These are phyloP conservation scores for Terrapene triunguis DNA, from an alignment of 2,113 vertebrate species.

Conservation along the genomic window DNA sequence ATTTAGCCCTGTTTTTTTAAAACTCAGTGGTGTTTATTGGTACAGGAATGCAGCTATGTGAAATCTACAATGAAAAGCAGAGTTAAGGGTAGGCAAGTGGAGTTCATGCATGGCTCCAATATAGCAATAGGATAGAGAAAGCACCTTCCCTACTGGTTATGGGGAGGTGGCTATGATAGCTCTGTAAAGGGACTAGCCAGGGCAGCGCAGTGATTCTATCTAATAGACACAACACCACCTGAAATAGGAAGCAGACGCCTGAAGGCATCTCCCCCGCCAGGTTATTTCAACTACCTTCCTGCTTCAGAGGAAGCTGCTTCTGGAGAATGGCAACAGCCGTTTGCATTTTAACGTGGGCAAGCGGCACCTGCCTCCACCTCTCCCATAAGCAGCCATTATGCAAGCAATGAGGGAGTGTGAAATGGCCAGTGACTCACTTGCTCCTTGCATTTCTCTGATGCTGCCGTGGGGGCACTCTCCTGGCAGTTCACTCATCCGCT, in stretches of 20 bases:
- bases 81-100: neutral
- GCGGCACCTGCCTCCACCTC: slow-evolving; percentile 69
- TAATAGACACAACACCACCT: slow-evolving; percentile 47
- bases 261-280: slow-evolving; percentile 33
- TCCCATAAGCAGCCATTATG: slow-evolving; percentile 62
- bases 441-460: slow-evolving; percentile 50
- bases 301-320: slow-evolving; percentile 57
- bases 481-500: neutral
- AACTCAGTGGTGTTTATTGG: neutral
- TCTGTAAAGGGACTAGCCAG: slow-evolving; percentile 43
- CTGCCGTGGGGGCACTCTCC: slow-evolving; percentile 33
- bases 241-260: slow-evolving; percentile 58
- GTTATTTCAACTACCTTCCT: slow-evolving; percentile 55
- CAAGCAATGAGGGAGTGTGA: slow-evolving; percentile 59
- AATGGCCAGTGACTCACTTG: slow-evolving; percentile 63
- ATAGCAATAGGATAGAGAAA: neutral
- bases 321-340: slow-evolving; percentile 50
- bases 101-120: neutral
- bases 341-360: slow-evolving; percentile 68
- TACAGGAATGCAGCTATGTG: neutral
- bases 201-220: neutral
- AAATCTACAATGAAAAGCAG: neutral
- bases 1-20: neutral
- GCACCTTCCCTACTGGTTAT: slow-evolving; percentile 5
- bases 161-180: neutral